phyloP scores from a whole-genome alignment of 2,888 invertebrate species.

The Aphidoletes aphidimyza region DNA sequence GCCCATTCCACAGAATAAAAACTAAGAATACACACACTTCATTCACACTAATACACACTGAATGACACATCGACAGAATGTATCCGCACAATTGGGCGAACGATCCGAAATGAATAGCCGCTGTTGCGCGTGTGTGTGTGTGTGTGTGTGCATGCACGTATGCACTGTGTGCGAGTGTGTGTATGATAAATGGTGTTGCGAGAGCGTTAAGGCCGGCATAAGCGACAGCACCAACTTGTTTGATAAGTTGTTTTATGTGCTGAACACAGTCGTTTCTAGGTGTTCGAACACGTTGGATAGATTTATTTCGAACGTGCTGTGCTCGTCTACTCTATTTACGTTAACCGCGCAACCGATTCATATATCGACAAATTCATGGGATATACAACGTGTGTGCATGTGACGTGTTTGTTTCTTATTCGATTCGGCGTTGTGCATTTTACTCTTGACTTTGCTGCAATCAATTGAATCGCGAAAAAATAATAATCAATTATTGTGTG shows the following conservation, averaged over 20 bases:
- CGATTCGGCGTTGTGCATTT: background rate
- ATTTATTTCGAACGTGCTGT: slow-evolving; percentile 36
- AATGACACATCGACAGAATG: background rate
- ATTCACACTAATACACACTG: background rate
- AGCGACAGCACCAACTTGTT: slow-evolving; percentile 50
- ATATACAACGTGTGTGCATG: background rate
- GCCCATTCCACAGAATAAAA: background rate
- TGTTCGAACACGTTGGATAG: slow-evolving; percentile 58
- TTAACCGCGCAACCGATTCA: background rate
- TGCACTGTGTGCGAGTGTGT: background rate
- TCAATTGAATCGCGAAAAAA: too few relatives aligned
- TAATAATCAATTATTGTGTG: background rate
- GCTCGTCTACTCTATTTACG: too few relatives aligned
- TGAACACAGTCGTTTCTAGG: slow-evolving; percentile 58
- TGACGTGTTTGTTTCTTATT: background rate
- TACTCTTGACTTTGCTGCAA: too few relatives aligned
- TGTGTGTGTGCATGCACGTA: background rate
- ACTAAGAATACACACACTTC: background rate
- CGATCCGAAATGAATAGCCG: background rate
- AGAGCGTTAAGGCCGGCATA: background rate
- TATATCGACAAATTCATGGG: background rate
- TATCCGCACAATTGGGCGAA: background rate
- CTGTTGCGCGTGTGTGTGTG: background rate
- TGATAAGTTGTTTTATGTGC: slow-evolving; percentile 48
- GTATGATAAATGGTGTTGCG: background rate